Percentiles rank a stretch among this genome's conserved stretches.
These are phyloP conservation scores for Semnornis frantzii DNA, from an alignment of 2,113 vertebrate genomes.

Conservation along the genomic window DNA sequence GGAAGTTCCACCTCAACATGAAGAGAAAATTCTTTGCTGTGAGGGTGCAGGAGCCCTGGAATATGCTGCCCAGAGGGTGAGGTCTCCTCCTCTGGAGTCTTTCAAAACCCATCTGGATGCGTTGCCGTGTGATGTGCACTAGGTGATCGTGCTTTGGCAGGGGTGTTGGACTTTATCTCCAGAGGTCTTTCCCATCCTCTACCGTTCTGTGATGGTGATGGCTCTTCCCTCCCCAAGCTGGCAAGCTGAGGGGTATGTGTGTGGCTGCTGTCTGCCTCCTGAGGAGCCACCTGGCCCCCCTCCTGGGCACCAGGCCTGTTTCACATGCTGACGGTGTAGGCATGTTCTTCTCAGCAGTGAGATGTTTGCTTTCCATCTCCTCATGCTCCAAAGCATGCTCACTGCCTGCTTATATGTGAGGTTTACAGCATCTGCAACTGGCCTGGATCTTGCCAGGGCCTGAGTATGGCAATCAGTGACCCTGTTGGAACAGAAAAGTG, in stretches of 20 bases:
- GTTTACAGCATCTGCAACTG: rapidly evolving
- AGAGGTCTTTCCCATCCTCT: too few relatives aligned
- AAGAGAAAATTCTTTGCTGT: too few relatives aligned
- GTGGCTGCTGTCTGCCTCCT: not conserved
- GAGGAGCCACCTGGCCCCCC: too few relatives aligned
- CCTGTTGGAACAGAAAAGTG: not conserved
- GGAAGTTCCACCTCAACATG: too few relatives aligned
- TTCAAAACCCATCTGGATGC: too few relatives aligned
- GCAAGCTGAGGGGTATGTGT: slow-evolving; percentile 81
- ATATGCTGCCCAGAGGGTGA: too few relatives aligned
- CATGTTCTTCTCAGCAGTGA: rapidly evolving
- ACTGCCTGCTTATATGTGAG: rapidly evolving
- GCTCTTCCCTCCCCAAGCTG: slow-evolving; percentile 78
- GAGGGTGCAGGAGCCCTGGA: too few relatives aligned
- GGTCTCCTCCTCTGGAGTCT: too few relatives aligned
- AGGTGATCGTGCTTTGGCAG: too few relatives aligned
- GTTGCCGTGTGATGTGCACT: too few relatives aligned
- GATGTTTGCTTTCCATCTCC: not conserved
- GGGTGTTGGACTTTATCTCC: too few relatives aligned
- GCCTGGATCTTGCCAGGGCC: not conserved
- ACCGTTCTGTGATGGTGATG: too few relatives aligned
- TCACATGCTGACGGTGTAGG: not conserved
- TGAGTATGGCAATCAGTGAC: not conserved
- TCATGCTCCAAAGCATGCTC: not conserved
- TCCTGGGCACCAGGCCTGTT: rapidly evolving